These are phyloP conservation scores for Chlorops oryzae DNA, from an alignment of 1,140 invertebrate species.

Conservation along the genomic window DNA sequence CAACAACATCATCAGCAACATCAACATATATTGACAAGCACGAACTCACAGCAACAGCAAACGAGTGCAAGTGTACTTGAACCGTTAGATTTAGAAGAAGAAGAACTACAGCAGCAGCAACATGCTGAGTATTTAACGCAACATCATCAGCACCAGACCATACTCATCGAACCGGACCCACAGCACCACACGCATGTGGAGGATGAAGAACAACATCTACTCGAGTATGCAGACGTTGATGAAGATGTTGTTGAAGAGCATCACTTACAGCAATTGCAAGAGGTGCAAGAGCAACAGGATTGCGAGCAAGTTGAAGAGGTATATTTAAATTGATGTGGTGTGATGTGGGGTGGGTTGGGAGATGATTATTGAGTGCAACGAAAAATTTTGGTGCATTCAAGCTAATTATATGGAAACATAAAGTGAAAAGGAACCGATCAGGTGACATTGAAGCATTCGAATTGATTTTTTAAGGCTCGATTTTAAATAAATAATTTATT, in stretches of 20 bases:
- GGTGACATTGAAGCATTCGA: too few relatives aligned
- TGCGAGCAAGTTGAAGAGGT: slow-evolving; percentile 27
- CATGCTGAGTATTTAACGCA: slow-evolving; percentile 28
- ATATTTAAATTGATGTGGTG: slow-evolving; percentile 30
- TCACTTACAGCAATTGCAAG: slow-evolving; percentile 18
- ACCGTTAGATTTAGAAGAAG: slow-evolving; percentile 9
- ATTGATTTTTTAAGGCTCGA: too few relatives aligned
- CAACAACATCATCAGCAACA: slow-evolving; percentile 9
- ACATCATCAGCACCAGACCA: slow-evolving; percentile 24
- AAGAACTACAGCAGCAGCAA: slow-evolving; percentile 19
- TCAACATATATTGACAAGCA: too few relatives aligned
- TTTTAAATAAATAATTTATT: too few relatives aligned
- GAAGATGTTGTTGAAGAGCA: slow-evolving; percentile 17
- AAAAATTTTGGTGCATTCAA: too few relatives aligned
- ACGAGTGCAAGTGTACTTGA: slow-evolving; percentile 18
- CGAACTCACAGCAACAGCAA: too few relatives aligned
- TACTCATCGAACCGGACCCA: too few relatives aligned
- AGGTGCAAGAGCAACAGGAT: slow-evolving; percentile 11
- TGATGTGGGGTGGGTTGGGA: too few relatives aligned
- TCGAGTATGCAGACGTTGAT: slow-evolving; percentile 10
- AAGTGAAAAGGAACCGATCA: too few relatives aligned
- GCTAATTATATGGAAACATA: too few relatives aligned
- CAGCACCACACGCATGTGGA: slow-evolving; percentile 26
- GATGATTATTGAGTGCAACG: too few relatives aligned
- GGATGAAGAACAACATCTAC: slow-evolving; percentile 6